These are phyloP conservation scores for Alethe castanea DNA, from an alignment of 2,113 vertebrate species.

Conservation along the genomic window DNA sequence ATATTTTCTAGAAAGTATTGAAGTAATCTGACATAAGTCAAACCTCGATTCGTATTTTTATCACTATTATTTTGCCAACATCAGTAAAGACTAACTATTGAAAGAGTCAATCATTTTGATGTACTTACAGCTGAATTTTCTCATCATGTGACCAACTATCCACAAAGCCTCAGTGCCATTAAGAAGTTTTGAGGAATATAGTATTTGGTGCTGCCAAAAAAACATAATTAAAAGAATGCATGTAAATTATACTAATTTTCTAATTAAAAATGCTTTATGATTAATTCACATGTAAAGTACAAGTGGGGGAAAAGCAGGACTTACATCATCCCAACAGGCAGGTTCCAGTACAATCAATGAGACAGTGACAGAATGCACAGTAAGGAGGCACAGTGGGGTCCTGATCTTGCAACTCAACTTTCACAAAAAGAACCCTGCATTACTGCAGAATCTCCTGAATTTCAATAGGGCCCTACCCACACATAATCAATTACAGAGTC, in stretches of 20 bases:
- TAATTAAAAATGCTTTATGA: neutral
- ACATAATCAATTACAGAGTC: slow-evolving; percentile 55
- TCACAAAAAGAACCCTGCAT: slow-evolving; percentile 41
- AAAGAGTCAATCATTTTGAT: slow-evolving; percentile 54
- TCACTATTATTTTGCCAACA: neutral
- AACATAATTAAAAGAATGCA: slow-evolving; percentile 62
- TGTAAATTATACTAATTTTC: slow-evolving; percentile 43
- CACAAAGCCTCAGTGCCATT: slow-evolving; percentile 59
- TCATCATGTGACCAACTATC: slow-evolving; percentile 66
- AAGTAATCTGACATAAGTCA: neutral
- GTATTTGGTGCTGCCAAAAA: slow-evolving; percentile 66
- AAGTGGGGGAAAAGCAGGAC: slow-evolving; percentile 28
- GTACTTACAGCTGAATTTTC: slow-evolving; percentile 64
- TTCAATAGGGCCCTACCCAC: slow-evolving; percentile 53
- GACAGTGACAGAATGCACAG: slow-evolving; percentile 58
- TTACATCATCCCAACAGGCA: slow-evolving; percentile 60
- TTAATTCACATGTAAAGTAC: slow-evolving; percentile 46
- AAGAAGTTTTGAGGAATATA: slow-evolving; percentile 62
- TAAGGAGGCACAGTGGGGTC: slow-evolving; percentile 51
- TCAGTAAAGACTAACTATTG: slow-evolving; percentile 31
- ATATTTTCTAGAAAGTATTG: neutral
- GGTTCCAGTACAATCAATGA: slow-evolving; percentile 55
- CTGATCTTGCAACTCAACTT: slow-evolving; percentile 48
- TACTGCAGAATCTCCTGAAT: slow-evolving; percentile 42
- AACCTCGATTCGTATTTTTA: neutral